These are phyloP conservation scores for Urocyon cinereoargenteus DNA, from an alignment of 2,797 vertebrate species.

Conservation along the genomic window DNA sequence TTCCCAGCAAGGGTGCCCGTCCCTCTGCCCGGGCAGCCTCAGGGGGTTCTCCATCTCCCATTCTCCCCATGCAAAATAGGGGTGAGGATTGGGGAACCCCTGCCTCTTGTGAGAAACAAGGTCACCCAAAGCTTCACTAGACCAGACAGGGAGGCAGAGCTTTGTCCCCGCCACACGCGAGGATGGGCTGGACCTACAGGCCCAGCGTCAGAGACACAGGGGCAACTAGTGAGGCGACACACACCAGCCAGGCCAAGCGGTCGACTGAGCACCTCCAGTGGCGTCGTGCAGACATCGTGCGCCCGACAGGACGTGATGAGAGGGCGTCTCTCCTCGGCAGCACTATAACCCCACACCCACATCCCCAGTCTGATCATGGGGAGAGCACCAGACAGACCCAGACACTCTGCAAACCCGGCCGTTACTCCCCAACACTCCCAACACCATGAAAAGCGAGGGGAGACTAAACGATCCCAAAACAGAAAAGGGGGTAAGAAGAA, in stretches of 20 bases:
- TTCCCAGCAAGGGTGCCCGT: rapidly evolving
- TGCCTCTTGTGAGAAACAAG: not conserved
- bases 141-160: not conserved
- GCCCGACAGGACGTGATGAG: rapidly evolving
- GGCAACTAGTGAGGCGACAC: not conserved
- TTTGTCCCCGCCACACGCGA: not conserved
- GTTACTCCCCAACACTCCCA: not conserved
- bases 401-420: not conserved
- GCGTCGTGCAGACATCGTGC: rapidly evolving
- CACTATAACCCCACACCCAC: not conserved
- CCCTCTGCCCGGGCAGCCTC: not conserved
- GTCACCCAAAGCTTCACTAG: not conserved
- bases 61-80: not conserved
- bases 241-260: not conserved
- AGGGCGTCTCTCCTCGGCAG: rapidly evolving
- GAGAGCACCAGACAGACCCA: not conserved
- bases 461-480: not conserved
- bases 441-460: not conserved
- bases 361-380: not conserved
- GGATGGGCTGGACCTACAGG: not conserved
- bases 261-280: rapidly evolving
- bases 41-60: not conserved
- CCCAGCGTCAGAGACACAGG: rapidly evolving
- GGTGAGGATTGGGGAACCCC: not conserved
- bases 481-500: not conserved